phyloP scores from a whole-genome alignment of 2,797 vertebrate species.

The Lacerta viridis region DNA sequence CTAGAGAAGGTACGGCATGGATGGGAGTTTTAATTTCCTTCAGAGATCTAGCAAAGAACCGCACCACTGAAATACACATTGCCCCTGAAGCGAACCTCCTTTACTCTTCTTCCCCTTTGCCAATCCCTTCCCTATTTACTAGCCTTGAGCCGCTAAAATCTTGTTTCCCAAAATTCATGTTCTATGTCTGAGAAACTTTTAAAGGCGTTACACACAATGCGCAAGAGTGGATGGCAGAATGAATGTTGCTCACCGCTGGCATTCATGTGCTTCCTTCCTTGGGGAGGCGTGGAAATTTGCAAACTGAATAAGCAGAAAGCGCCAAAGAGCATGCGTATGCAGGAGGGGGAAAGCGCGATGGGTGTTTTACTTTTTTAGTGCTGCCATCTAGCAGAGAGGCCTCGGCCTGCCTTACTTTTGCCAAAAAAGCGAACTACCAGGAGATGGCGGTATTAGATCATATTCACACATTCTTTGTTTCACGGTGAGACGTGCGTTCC shows the following conservation, averaged over 20 bases:
- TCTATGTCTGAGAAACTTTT: background rate
- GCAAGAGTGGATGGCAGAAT: fast-evolving
- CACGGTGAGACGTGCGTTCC: background rate
- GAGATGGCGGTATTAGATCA: slow-evolving; percentile 60
- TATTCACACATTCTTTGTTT: background rate
- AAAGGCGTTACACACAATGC: background rate
- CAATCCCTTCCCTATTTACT: background rate
- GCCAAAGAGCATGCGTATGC: fast-evolving
- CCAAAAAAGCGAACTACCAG: slow-evolving; percentile 17
- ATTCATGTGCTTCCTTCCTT: background rate
- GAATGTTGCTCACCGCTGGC: fast-evolving
- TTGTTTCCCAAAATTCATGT: background rate
- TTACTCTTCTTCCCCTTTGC: background rate
- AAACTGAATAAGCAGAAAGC: background rate
- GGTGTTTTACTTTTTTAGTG: background rate
- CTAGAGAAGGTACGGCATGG: background rate
- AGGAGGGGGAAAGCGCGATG: fast-evolving
- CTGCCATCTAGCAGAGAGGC: background rate
- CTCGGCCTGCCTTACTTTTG: fast-evolving
- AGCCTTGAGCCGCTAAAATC: background rate
- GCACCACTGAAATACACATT: background rate
- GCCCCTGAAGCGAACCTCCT: background rate
- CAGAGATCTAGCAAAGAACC: background rate
- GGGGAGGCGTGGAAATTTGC: fast-evolving
- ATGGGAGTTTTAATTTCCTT: background rate